Evolutionary conservation across 2,888 invertebrate species (phyloP).

Genomic region (Argyresthia goedartella): DNA sequence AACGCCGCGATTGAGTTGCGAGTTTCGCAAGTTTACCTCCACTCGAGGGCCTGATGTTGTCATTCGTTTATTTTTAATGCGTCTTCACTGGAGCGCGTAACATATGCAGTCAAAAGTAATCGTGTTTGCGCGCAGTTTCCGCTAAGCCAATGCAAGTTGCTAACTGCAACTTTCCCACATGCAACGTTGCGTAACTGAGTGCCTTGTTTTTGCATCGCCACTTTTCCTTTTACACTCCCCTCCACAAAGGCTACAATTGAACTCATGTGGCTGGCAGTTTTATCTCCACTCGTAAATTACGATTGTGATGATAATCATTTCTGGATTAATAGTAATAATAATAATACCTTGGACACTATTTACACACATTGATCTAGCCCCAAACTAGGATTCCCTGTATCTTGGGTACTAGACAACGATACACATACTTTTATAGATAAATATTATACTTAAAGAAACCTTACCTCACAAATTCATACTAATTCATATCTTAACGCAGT

Average conservation of each 20-base stretch:
- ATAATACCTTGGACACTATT: too few relatives aligned
- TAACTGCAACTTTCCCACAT: slow-evolving; percentile 60
- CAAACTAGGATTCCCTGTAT: too few relatives aligned
- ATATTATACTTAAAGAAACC: too few relatives aligned
- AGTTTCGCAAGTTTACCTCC: slow-evolving; percentile 54
- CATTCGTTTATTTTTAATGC: slow-evolving; percentile 65
- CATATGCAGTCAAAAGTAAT: slow-evolving; percentile 29
- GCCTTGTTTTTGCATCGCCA: slow-evolving; percentile 57
- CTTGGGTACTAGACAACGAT: too few relatives aligned
- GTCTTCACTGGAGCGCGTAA: slow-evolving; percentile 40
- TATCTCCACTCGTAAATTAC: too few relatives aligned
- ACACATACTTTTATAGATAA: too few relatives aligned
- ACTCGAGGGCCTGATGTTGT: slow-evolving; percentile 54
- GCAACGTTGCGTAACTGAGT: slow-evolving; percentile 57
- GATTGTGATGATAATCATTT: too few relatives aligned
- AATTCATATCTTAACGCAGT: too few relatives aligned
- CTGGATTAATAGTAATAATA: too few relatives aligned
- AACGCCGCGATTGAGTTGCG: slow-evolving; percentile 17
- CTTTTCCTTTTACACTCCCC: slow-evolving; percentile 53
- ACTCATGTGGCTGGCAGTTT: neutral
- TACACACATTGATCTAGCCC: too few relatives aligned
- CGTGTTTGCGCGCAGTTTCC: slow-evolving; percentile 45
- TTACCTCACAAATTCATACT: too few relatives aligned
- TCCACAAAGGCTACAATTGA: slow-evolving; percentile 17
- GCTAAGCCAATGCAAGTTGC: slow-evolving; percentile 15